Evolutionary conservation across 2,888 invertebrate species (phyloP).

Genomic region (Corythucha ciliata): DNA sequence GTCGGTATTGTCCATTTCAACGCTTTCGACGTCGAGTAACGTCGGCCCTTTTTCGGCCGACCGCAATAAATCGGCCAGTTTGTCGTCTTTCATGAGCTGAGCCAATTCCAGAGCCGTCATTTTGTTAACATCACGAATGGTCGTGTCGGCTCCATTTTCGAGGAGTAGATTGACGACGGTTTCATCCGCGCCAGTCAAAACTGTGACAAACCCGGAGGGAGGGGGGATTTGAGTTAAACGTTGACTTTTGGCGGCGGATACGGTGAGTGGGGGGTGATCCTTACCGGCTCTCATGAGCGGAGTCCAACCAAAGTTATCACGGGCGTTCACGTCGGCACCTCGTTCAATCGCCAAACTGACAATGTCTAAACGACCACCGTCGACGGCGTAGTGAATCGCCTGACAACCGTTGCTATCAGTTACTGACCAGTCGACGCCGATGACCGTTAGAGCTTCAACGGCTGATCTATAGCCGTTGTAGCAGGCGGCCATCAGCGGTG

Average conservation of each 20-base stretch:
- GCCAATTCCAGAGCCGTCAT: slow-evolving; percentile 23
- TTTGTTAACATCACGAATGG: slow-evolving; percentile 18
- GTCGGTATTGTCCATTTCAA: no score
- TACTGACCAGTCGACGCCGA: slow-evolving; percentile 15
- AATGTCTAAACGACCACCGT: slow-evolving; percentile 21
- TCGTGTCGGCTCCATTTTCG: slow-evolving; percentile 21
- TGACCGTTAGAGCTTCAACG: slow-evolving; percentile 17
- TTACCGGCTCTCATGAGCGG: slow-evolving; percentile 27
- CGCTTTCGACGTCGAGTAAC: no score
- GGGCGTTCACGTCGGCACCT: slow-evolving; percentile 23
- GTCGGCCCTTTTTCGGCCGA: no score
- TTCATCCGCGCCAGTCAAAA: slow-evolving; percentile 3
- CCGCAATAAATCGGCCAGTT: no score
- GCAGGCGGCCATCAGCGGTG: slow-evolving; percentile 23
- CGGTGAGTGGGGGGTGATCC: no score
- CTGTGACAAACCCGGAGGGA: slow-evolving; percentile 10
- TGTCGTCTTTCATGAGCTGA: slow-evolving; percentile 6
- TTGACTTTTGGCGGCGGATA: no score
- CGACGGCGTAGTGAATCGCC: slow-evolving; percentile 28
- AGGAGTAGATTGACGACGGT: slow-evolving; percentile 15
- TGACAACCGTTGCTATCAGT: slow-evolving; percentile 20
- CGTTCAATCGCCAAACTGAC: slow-evolving; percentile 17
- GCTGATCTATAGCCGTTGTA: slow-evolving; percentile 17
- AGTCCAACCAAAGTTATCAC: slow-evolving; percentile 26
- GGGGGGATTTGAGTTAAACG: no score